Evolutionary conservation across 2,797 vertebrate genomes (phyloP).

Genomic region (Falco peregrinus): DNA sequence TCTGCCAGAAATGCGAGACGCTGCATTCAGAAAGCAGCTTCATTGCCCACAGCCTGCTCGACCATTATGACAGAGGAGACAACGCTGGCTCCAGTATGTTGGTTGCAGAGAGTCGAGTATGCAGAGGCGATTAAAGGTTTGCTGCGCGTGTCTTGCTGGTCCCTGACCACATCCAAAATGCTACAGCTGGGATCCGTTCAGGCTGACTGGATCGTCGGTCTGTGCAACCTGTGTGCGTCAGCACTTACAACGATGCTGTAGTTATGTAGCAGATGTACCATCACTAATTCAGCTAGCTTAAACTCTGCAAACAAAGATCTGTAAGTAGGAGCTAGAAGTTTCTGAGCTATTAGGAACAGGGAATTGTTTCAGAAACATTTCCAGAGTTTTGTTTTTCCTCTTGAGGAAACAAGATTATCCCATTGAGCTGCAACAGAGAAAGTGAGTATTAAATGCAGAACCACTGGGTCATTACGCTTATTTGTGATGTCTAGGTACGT

Average conservation of each 20-base stretch:
- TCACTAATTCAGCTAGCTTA: not conserved
- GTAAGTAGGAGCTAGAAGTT: not conserved
- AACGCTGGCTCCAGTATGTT: not conserved
- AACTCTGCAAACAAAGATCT: not conserved
- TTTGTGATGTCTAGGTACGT: not conserved
- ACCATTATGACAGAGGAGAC: slow-evolving; percentile 69
- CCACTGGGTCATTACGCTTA: not conserved
- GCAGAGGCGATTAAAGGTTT: not conserved
- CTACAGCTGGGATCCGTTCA: not conserved
- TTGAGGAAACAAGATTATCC: not conserved
- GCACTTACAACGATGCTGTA: not conserved
- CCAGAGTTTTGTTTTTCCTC: not conserved
- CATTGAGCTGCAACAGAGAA: not conserved
- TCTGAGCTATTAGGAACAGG: not conserved
- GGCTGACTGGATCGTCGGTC: not conserved
- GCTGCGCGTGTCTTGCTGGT: not conserved
- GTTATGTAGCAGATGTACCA: not conserved
- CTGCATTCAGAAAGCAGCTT: slow-evolving; percentile 69
- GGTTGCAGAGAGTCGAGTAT: not conserved
- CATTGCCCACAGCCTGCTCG: slow-evolving; percentile 74
- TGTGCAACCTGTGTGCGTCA: rapidly evolving
- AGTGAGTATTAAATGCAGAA: not conserved
- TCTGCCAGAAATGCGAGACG: slow-evolving; percentile 63
- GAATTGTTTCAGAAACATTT: not conserved
- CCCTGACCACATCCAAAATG: not conserved